These are phyloP conservation scores for Vireo griseus DNA, from an alignment of 2,797 vertebrate genomes.

Conservation along the genomic window DNA sequence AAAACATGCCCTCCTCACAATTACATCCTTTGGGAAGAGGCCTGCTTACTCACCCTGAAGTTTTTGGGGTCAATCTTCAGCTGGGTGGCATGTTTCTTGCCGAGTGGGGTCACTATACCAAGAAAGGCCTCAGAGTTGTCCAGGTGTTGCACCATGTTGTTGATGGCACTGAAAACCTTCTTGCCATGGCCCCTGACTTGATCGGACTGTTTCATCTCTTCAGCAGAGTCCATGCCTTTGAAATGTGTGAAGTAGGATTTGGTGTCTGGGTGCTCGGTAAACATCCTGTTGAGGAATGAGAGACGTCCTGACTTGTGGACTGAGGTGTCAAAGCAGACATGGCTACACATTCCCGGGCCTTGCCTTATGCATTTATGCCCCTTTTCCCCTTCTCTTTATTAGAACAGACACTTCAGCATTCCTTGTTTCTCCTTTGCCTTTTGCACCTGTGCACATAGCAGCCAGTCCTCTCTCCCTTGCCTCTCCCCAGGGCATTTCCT, in stretches of 20 bases:
- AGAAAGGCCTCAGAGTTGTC: constrained; percentile 66
- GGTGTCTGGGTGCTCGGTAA: constrained; percentile 76
- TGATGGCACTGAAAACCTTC: constrained; percentile 69
- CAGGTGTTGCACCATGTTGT: constrained; percentile 65
- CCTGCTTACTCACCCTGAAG: constrained; percentile 76
- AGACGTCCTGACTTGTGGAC: background rate
- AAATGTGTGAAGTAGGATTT: constrained; percentile 84
- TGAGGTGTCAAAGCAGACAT: background rate
- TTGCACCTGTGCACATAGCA: background rate
- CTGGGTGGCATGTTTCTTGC: constrained; percentile 77
- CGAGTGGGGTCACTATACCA: constrained; percentile 65
- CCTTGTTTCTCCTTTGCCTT: background rate
- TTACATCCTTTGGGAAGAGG: background rate
- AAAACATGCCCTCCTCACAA: background rate
- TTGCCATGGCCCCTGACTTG: constrained; percentile 71
- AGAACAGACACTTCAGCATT: background rate
- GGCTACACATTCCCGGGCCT: background rate
- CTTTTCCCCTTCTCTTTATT: background rate
- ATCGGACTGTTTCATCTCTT: constrained; percentile 65
- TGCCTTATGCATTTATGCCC: background rate
- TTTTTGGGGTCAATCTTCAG: constrained; percentile 80
- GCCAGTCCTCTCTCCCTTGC: background rate
- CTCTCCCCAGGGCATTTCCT: background rate
- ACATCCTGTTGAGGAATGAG: constrained; percentile 69
- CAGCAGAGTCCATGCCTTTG: constrained; percentile 22